Evolutionary conservation across 2,888 invertebrate genomes (phyloP), one percentile per base, ranked within the genome.

Genomic region (Phoronis australis): DNA sequence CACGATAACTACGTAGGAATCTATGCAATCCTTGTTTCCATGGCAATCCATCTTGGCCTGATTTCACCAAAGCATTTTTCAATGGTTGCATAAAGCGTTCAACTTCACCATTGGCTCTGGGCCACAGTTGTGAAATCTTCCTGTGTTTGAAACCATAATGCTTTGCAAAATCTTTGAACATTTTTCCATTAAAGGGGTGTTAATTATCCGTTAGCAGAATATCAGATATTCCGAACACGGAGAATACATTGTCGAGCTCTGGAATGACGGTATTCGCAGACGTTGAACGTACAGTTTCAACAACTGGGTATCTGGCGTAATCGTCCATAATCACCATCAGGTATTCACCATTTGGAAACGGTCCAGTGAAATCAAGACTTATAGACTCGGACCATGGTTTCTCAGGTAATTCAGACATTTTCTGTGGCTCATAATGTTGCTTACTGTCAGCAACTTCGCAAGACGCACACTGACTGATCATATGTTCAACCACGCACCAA

Each of bases 401-500:
- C 9, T 37, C n/a, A 21, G 59, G 54, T 27, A 56, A 18, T 37
- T n/a, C n/a, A n/a, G n/a, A n/a, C n/a, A n/a, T n/a, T n/a, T n/a
- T n/a, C n/a, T n/a, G n/a, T n/a, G n/a, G n/a, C n/a, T n/a, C n/a
- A n/a, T n/a, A n/a, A n/a, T n/a, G n/a, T n/a, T n/a, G n/a, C n/a
- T n/a, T n/a, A n/a, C n/a, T n/a, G n/a, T n/a, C n/a, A n/a, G n/a
- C n/a, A n/a, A n/a, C n/a, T n/a, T n/a, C n/a, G n/a, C n/a, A n/a
- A n/a, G n/a, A n/a, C 56, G 49, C n/a, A 59, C 56, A 6, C 55
- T 41, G n/a, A 45, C 50, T 26, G 55, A 60, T 55, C 52, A 59
- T 1, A 56, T 50, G 37, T 59, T 60, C 39, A n/a, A n/a, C 51
- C 52, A 21, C 57, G 45, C 9, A 59, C 39, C 3, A 56, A 47